Evolutionary conservation across 2,888 invertebrate genomes (phyloP).

Genomic region (Saturnia japonica): DNA sequence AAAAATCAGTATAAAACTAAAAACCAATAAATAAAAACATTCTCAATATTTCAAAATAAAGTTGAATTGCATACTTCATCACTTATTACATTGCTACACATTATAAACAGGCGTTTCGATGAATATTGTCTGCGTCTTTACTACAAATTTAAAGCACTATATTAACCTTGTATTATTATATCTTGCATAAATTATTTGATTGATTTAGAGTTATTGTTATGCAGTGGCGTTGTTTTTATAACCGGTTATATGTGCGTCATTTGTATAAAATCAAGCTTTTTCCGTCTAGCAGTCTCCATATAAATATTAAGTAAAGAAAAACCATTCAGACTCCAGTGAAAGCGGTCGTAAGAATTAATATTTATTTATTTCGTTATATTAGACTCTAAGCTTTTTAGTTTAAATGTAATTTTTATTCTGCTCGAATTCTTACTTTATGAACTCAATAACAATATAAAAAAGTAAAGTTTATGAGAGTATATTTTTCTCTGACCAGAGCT

Average conservation of each 20-base stretch:
- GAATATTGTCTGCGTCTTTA: background rate
- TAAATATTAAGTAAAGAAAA: background rate
- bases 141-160: background rate
- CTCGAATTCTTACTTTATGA: no score
- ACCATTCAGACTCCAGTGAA: background rate
- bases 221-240: constrained; percentile 3
- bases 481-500: no score
- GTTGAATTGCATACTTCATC: background rate
- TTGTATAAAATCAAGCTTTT: background rate
- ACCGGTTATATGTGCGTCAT: constrained; percentile 11
- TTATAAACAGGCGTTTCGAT: background rate
- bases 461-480: no score
- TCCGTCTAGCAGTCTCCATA: background rate
- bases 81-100: background rate
- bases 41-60: background rate
- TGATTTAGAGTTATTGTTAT: constrained; percentile 5
- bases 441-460: no score
- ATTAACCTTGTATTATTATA: constrained; percentile 6
- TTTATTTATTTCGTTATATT: background rate
- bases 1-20: no score
- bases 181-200: constrained; percentile 4
- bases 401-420: no score
- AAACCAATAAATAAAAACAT: background rate
- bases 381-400: background rate
- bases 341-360: background rate